Conservation (phyloP, 2,888 invertebrate species). For the Agrotis clavis region DNA sequence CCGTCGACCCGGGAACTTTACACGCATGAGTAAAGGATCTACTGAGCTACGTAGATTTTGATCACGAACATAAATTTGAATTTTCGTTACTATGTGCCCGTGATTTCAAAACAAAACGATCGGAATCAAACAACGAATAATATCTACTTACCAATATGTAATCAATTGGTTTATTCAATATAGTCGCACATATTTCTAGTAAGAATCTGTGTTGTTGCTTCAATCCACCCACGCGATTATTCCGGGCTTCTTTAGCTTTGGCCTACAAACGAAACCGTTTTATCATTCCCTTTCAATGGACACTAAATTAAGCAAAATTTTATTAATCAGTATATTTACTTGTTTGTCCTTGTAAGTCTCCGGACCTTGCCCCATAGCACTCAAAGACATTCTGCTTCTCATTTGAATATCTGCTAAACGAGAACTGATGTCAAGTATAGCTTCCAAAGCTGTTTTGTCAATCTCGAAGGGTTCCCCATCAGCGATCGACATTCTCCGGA, state of each 20-base stretch:
- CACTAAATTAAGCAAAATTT: slow-evolving; percentile 75
- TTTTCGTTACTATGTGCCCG: too few relatives aligned
- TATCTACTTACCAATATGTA: slow-evolving; percentile 90
- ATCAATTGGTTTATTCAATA: slow-evolving; percentile 88
- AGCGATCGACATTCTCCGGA: slow-evolving; percentile 28
- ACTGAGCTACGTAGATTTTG: not conserved
- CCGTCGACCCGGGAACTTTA: too few relatives aligned
- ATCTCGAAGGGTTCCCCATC: slow-evolving; percentile 74
- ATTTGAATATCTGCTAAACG: slow-evolving; percentile 83
- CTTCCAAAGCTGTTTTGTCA: slow-evolving; percentile 85
- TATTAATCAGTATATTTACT: slow-evolving; percentile 79
- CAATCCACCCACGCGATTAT: slow-evolving; percentile 84
- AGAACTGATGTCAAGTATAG: slow-evolving; percentile 84
- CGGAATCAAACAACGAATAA: too few relatives aligned
- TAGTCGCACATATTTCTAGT: slow-evolving; percentile 92
- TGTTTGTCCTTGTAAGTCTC: slow-evolving; percentile 89
- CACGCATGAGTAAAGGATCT: not conserved
- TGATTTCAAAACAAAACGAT: too few relatives aligned
- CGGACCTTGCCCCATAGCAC: slow-evolving; percentile 82
- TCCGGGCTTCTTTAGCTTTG: slow-evolving; percentile 92
- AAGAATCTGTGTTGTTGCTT: slow-evolving; percentile 92
- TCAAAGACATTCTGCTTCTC: slow-evolving; percentile 84
- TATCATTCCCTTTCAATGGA: slow-evolving; percentile 82
- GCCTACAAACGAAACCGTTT: slow-evolving; percentile 83
- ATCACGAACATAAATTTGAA: too few relatives aligned